phyloP scores from a whole-genome alignment of 1,140 invertebrate genomes.

The Pararge aegeria region DNA sequence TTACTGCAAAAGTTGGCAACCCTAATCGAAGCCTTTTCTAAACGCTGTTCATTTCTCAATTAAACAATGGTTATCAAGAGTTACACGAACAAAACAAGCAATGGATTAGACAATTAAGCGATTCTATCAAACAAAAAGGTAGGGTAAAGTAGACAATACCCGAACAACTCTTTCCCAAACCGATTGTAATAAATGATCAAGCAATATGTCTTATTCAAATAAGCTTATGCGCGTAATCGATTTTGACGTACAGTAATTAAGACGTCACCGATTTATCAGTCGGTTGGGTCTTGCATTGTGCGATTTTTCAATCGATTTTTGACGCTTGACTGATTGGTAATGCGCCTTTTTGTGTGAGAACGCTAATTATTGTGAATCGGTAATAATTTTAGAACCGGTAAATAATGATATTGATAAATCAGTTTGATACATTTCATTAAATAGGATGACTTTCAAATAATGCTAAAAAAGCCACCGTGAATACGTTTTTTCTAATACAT shows the following conservation, averaged over 20 bases:
- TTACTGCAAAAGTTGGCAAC: no score
- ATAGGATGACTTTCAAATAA: not conserved
- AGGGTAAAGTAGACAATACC: slow-evolving; percentile 12
- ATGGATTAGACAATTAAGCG: slow-evolving; percentile 13
- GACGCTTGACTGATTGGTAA: slow-evolving; percentile 48
- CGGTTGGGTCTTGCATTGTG: slow-evolving; percentile 49
- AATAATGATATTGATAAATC: not conserved
- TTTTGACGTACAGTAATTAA: slow-evolving; percentile 69
- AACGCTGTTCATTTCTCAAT: slow-evolving; percentile 8
- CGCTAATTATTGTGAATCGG: not conserved
- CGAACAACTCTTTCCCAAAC: slow-evolving; percentile 19
- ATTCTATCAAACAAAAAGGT: not conserved
- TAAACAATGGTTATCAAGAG: not conserved
- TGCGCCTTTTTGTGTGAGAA: slow-evolving; percentile 50
- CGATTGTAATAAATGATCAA: slow-evolving; percentile 54
- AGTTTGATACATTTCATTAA: not conserved
- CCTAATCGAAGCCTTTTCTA: not conserved
- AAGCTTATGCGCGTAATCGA: slow-evolving; percentile 57
- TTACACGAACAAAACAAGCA: slow-evolving; percentile 13
- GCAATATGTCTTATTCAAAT: slow-evolving; percentile 67
- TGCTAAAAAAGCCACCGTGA: no score
- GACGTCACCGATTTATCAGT: slow-evolving; percentile 53
- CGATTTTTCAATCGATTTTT: slow-evolving; percentile 55
- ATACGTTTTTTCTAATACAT: no score
- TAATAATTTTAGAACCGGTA: not conserved